These are phyloP conservation scores for Zoanthus gigantus DNA, from an alignment of 92 coral and sea anemone genomes.

Conservation along the genomic window DNA sequence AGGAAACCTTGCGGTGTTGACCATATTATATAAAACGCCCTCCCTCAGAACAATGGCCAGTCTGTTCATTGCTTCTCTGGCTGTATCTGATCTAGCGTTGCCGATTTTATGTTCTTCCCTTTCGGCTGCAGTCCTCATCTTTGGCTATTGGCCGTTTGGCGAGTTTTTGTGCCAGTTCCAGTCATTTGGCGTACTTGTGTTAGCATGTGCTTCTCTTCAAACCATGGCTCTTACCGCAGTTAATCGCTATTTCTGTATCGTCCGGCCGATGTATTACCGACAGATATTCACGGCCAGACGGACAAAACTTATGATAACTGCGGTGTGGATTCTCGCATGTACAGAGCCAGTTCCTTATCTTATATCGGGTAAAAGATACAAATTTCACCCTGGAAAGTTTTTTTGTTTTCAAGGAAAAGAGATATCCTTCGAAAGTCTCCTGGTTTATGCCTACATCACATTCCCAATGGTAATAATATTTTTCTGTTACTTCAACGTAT, in stretches of 20 bases:
- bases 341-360: constrained; percentile 52
- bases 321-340: constrained; percentile 55
- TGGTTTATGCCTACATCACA: constrained; percentile 53
- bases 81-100: constrained; percentile 65
- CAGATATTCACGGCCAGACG: constrained; percentile 51
- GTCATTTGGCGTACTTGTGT: constrained; percentile 51
- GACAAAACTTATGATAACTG: constrained; percentile 37
- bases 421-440: constrained; percentile 44
- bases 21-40: constrained; percentile 60
- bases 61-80: constrained; percentile 63
- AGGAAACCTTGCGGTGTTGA: constrained; percentile 66
- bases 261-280: constrained; percentile 53
- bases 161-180: constrained; percentile 58
- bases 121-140: constrained; percentile 16
- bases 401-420: constrained; percentile 63
- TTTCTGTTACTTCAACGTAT: constrained; percentile 58
- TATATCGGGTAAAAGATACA: constrained; percentile 32
- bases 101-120: constrained; percentile 49
- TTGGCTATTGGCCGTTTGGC: constrained; percentile 35
- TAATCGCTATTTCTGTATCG: constrained; percentile 69
- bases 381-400: constrained; percentile 60
- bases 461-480: constrained; percentile 57
- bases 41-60: constrained; percentile 65
- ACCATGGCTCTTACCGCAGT: constrained; percentile 68
- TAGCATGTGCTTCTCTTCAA: constrained; percentile 70